Evolutionary conservation across 2,888 invertebrate genomes (phyloP), one percentile per base, ranked within the genome.

Genomic region (Electrophaes corylata): DNA sequence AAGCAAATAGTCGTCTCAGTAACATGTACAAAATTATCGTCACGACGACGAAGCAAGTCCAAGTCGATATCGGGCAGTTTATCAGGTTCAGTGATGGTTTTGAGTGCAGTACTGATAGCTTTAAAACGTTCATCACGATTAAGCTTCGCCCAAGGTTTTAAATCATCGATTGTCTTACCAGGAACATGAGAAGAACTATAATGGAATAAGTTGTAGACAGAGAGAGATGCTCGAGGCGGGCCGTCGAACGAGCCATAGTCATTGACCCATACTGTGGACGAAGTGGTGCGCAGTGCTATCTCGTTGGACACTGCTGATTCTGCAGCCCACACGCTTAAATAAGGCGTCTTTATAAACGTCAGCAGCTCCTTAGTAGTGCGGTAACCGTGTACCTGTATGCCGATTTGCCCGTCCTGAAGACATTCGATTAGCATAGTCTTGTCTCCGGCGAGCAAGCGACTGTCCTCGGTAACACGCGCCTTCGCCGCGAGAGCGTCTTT

Each of bases 311-410:
- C 11, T 3, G 50, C 50, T 8, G 43, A 23, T 6, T 51, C 43
- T 6, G 50, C 50, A 11, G 43, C 50, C 50, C 50, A 51, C 3
- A 51, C 3, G 33, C 50, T 51, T 2, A 43, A 14, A 11, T 51
- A 51, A 5, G 41, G 50, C 10, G 50, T 51, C 5, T 51, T n/a
- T 20, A 51, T 43, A 5, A 51, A 5, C 2, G 33, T 16, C 16
- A 37, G 37, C 16, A 37, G 10, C 37, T 37, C 37, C 8, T 37
- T 37, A 16, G 37, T 37, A n/a, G 37, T 37, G 16, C 37, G 37
- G 37, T 37, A 37, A 3, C 16, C 37, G 10, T 14, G 14, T 8
- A 37, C 16, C 16, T 16, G 37, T 37, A 37, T 16, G 16, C 37
- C 16, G 8, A 6, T 16, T 37, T 12, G 35, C 6, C 16, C 37